Base-by-base conservation (phyloP, 2,888 invertebrate species). In the Eulithis prunata region DNA sequence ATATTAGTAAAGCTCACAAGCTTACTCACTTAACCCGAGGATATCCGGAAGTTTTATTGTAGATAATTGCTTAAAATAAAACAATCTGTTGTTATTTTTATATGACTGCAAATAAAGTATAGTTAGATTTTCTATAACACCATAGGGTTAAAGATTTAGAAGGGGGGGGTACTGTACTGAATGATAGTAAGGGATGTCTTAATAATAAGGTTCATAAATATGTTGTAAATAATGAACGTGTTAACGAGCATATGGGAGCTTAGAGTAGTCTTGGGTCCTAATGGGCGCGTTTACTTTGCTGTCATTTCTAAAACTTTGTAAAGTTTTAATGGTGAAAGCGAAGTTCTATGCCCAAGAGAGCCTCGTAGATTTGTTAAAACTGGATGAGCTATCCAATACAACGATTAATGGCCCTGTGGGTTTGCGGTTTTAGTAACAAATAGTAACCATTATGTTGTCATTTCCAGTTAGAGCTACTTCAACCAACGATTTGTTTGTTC, bases 11-110 rank as follows among this genome's bases (percentile, higher is more conserved):
- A 86, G 88, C 83, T 85, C 87, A 87, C 90, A 80, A 80, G 90
- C 90, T 91, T 90, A 80, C 84, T 83, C 86, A 88, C 85, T 84
- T 41, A 76, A 80, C 83, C 85, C 82, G 82, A 84, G 84, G 80
- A 85, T 81, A 88, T 84, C 85, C 79, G 74, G 85, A 81, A 82
- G 55, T 87, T 89, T 68, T 64, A 68, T 68, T 87, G 85, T 91
- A 91, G 90, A 86, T 86, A 88, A 88, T 89, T 88, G 89, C 89
- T 90, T 91, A 91, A 79, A 83, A 84, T 81, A 76, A 76, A 83
- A 87, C 84, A 78, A 85, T 91, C 84, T 89, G 90, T 91, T 92
- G 88, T 93, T 93, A 92, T 91, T 93, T 92, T 92, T 92, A 90
- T 92, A 92, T 91, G 90, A 90, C 85, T 90, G 89, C 91, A 90